Conservation (phyloP, 2,888 invertebrate species). For the Drosophila neutralis region DNA sequence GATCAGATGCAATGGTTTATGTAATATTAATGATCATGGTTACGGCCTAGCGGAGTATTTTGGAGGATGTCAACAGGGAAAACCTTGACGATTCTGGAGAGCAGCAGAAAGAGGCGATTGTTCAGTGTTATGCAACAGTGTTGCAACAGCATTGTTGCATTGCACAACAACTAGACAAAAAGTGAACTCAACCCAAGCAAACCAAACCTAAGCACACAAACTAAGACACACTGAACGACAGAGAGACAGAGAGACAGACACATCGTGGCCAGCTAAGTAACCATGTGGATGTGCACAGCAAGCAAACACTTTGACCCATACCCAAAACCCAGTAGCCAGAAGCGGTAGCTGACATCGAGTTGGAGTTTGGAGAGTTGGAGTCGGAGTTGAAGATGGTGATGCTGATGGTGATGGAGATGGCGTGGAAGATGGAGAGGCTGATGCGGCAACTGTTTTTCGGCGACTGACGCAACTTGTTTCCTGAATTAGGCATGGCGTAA, state of each 20-base stretch:
- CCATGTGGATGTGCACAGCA: constrained; percentile 23
- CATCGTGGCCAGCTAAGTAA: constrained; percentile 19
- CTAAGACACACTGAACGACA: background rate
- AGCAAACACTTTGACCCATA: constrained; percentile 61
- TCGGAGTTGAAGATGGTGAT: constrained; percentile 20
- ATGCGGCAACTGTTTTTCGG: constrained; percentile 27
- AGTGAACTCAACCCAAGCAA: constrained; percentile 7
- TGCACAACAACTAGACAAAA: constrained; percentile 38
- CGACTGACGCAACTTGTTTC: constrained; percentile 69
- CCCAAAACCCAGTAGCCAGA: constrained; percentile 46
- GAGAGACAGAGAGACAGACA: constrained; percentile 14
- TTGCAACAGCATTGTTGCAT: constrained; percentile 32
- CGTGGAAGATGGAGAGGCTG: constrained; percentile 35
- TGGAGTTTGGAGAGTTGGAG: constrained; percentile 9
- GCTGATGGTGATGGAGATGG: constrained; percentile 22
- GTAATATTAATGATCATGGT: background rate
- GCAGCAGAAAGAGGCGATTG: constrained; percentile 8
- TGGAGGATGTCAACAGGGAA: background rate
- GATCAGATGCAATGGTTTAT: background rate
- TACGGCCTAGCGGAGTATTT: background rate
- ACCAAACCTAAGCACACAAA: constrained; percentile 5
- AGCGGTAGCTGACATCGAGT: constrained; percentile 38
- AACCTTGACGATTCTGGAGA: constrained; percentile 27
- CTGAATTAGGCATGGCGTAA: constrained; percentile 58
- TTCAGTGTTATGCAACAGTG: constrained; percentile 42